phyloP scores from a whole-genome alignment of 2,113 vertebrate species.

The Oryzias javanicus region DNA sequence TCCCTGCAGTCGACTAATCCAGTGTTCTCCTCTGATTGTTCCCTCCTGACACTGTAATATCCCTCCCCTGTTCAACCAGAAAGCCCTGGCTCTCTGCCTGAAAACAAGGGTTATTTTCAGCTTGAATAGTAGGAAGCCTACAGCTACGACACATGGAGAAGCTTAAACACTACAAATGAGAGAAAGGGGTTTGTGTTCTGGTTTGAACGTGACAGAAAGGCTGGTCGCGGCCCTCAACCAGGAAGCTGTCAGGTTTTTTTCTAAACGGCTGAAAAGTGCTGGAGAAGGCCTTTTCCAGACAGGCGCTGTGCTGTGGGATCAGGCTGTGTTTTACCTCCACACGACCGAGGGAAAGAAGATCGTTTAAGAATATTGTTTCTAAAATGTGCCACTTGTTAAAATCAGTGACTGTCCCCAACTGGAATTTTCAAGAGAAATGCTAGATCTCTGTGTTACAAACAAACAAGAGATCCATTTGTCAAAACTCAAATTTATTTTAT shows the following conservation, averaged over 20 bases:
- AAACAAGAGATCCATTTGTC: too few relatives aligned
- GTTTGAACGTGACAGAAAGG: slow-evolving; percentile 51
- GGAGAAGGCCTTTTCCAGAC: slow-evolving; percentile 44
- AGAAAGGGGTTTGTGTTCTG: slow-evolving; percentile 2
- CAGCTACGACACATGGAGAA: slow-evolving; percentile 82
- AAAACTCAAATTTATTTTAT: neutral
- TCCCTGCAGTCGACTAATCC: slow-evolving; percentile 66
- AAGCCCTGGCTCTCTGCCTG: slow-evolving; percentile 82
- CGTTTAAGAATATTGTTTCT: slow-evolving; percentile 36
- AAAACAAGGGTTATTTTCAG: slow-evolving; percentile 90
- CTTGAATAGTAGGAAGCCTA: slow-evolving; percentile 86
- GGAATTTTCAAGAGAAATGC: neutral
- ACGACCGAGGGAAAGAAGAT: slow-evolving; percentile 43
- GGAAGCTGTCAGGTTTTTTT: slow-evolving; percentile 74
- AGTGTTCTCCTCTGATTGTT: slow-evolving; percentile 63
- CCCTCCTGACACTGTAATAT: slow-evolving; percentile 69
- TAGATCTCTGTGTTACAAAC: too few relatives aligned
- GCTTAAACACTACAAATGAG: slow-evolving; percentile 69
- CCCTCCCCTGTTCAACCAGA: slow-evolving; percentile 73
- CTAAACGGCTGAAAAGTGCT: slow-evolving; percentile 72
- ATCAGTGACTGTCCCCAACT: slow-evolving; percentile 21
- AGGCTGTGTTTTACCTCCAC: slow-evolving; percentile 56
- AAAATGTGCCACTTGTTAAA: slow-evolving; percentile 23
- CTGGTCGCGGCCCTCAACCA: slow-evolving; percentile 79
- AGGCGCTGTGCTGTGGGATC: slow-evolving; percentile 55